A percentile compares a stretch with the other conserved stretches of the same genome.
These are phyloP conservation scores for Daboia siamensis DNA, from an alignment of 2,113 vertebrate species.

Conservation along the genomic window DNA sequence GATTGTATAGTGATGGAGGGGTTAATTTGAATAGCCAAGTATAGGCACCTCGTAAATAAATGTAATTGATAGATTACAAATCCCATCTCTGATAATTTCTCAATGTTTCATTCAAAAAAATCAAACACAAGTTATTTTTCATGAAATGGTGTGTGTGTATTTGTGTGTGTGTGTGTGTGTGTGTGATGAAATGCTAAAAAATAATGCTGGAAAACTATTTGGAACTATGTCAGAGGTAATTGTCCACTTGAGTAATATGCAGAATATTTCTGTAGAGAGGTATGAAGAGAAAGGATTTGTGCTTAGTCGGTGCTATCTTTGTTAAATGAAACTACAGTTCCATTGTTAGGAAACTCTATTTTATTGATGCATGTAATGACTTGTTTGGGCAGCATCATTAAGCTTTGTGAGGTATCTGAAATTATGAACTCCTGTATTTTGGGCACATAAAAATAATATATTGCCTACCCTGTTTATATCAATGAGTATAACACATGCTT, in stretches of 20 bases:
- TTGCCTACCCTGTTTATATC: neutral
- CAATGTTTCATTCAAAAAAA: neutral
- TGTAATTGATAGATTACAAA: neutral
- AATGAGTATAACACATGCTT: conserved; percentile 7
- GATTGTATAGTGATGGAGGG: neutral
- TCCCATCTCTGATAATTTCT: neutral
- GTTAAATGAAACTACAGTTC: neutral
- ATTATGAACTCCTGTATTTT: conserved; percentile 10
- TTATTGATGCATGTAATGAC: conserved; percentile 22
- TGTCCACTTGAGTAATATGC: neutral
- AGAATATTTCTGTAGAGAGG: neutral
- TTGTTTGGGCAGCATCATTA: conserved; percentile 8
- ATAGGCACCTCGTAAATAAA: neutral
- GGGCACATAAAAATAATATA: conserved; percentile 32
- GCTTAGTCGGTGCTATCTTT: neutral
- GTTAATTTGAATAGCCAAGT: neutral
- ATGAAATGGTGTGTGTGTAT: neutral
- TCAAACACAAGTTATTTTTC: neutral
- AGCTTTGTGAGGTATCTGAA: conserved; percentile 34
- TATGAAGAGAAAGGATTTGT: neutral
- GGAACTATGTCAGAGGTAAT: neutral
- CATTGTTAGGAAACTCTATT: neutral
- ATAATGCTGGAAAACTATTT: neutral
- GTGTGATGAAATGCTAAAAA: neutral
- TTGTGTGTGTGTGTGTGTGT: no score